Evolutionary conservation across 2,888 invertebrate genomes (phyloP).

Genomic region (Morpho deidamia): DNA sequence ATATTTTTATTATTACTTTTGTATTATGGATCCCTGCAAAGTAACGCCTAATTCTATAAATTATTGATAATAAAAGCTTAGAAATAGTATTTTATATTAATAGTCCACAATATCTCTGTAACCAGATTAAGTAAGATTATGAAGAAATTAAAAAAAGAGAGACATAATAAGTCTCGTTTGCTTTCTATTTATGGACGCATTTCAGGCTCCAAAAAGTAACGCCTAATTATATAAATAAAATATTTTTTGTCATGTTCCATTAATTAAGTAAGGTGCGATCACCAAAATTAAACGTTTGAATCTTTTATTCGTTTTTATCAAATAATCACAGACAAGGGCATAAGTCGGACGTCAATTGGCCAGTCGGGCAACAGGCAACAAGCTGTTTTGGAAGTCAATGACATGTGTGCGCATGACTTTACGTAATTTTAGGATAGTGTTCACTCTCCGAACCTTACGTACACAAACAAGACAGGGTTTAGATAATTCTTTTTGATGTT

Average conservation of each 20-base stretch:
- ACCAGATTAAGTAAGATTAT: no score
- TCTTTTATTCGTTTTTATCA: conserved; percentile 2
- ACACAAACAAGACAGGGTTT: background rate
- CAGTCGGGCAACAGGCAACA: conserved; percentile 37
- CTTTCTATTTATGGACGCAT: no score
- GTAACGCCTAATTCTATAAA: no score
- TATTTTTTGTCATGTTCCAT: no score
- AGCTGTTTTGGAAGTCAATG: conserved; percentile 43
- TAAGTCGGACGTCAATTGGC: conserved; percentile 40
- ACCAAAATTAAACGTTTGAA: background rate
- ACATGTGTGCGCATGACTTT: conserved; percentile 25
- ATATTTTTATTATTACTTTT: no score
- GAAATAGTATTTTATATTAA: conserved; percentile 11
- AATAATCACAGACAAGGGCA: conserved; percentile 37
- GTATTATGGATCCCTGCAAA: no score
- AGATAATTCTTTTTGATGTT: no score
- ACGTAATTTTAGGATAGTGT: conserved; percentile 31
- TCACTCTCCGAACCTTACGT: background rate
- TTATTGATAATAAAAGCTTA: background rate
- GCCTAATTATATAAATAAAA: no score
- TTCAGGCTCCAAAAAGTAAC: no score
- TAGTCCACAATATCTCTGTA: background rate
- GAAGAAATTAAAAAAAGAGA: no score
- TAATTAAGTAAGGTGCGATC: no score
- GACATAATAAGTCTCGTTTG: no score